Conservation (phyloP, 2,888 invertebrate species). For the Drosophila anomelani region DNA sequence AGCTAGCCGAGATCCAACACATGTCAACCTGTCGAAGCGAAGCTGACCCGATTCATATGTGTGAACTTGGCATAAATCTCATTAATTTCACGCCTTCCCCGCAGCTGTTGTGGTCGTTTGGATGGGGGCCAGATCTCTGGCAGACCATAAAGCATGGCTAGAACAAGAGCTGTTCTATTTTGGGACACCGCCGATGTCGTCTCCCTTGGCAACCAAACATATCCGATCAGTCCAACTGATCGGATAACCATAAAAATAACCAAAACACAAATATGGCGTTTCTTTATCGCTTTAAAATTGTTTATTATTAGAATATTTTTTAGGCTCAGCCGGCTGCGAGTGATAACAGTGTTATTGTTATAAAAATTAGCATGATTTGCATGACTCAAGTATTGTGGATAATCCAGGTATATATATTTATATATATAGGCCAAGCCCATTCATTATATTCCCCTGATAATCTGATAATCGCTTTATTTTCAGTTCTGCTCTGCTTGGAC, state of each 20-base stretch:
- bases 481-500: neutral
- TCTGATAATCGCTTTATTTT: slow-evolving; percentile 15
- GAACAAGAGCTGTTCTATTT: slow-evolving; percentile 22
- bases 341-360: slow-evolving; percentile 10
- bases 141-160: slow-evolving; percentile 51
- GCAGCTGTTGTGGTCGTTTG: slow-evolving; percentile 54
- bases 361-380: slow-evolving; percentile 7
- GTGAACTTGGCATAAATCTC: slow-evolving; percentile 66
- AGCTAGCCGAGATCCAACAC: slow-evolving; percentile 44
- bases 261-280: slow-evolving; percentile 21
- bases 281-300: slow-evolving; percentile 14
- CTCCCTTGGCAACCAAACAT: slow-evolving; percentile 23
- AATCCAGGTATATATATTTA: neutral
- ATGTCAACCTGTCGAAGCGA: slow-evolving; percentile 49
- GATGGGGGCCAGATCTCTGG: slow-evolving; percentile 54
- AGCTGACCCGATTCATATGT: slow-evolving; percentile 50
- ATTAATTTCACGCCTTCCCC: slow-evolving; percentile 25
- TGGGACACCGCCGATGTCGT: neutral
- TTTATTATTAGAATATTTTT: slow-evolving; percentile 21
- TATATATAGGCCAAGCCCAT: neutral
- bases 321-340: neutral
- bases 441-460: neutral
- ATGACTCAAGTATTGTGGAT: slow-evolving; percentile 5
- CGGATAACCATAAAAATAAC: slow-evolving; percentile 20
- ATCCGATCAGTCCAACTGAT: neutral